Evolutionary conservation across 2,113 vertebrate species (phyloP).

Genomic region (Phaetusa simplex): DNA sequence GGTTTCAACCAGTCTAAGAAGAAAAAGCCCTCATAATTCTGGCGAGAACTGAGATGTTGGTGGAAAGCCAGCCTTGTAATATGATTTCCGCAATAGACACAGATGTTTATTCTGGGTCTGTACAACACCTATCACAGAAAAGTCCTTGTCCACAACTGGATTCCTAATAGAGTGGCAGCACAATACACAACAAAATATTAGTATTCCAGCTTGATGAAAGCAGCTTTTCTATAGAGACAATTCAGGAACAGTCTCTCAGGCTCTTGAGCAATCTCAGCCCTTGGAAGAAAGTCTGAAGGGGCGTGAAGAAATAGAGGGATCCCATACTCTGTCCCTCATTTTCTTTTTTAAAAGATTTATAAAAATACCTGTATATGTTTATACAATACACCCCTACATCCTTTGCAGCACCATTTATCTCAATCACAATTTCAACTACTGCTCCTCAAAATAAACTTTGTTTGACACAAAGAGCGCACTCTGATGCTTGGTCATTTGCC

Average conservation of each 20-base stretch:
- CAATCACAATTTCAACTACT: not conserved
- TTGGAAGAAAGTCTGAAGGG: not conserved
- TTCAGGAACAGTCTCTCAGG: not conserved
- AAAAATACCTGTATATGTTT: not conserved
- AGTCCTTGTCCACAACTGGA: not conserved
- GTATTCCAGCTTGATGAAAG: not conserved
- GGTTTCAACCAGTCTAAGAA: slow-evolving; percentile 19
- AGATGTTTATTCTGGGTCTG: slow-evolving; percentile 14
- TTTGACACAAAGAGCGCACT: not conserved
- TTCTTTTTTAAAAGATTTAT: not conserved
- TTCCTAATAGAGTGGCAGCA: not conserved
- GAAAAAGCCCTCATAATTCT: slow-evolving; percentile 35
- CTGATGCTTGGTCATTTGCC: not conserved
- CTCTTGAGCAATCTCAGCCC: not conserved
- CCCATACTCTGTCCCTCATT: not conserved
- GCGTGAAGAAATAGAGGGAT: not conserved
- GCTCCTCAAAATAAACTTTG: not conserved
- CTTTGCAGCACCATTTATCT: not conserved
- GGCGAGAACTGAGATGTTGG: not conserved
- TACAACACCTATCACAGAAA: slow-evolving; percentile 3
- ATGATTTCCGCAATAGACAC: not conserved
- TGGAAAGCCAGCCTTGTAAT: slow-evolving; percentile 25
- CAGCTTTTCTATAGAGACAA: not conserved
- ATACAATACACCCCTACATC: not conserved
- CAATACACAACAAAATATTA: not conserved